Conservation (phyloP, 1,140 invertebrate genomes). For the Euura saliciscinereae region DNA sequence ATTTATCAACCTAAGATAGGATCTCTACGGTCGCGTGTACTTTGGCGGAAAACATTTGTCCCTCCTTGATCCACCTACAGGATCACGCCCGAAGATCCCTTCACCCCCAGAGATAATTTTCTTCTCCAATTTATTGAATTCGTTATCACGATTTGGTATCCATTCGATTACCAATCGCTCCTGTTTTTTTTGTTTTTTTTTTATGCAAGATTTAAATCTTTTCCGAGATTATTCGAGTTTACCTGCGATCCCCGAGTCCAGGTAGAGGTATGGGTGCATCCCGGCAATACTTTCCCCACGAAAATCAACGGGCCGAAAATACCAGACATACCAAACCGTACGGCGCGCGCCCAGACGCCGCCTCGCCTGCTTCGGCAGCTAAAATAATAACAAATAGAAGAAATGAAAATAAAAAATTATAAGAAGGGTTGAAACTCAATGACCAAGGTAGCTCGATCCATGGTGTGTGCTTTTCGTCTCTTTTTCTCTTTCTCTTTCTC, state of each 20-base stretch:
- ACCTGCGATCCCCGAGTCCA: too few species aligned
- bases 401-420: conserved; percentile 21
- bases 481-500: too few species aligned
- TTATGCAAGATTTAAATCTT: too few species aligned
- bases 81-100: too few species aligned
- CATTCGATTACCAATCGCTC: too few species aligned
- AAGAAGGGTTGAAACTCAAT: conserved; percentile 15
- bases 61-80: neutral
- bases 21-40: conserved; percentile 35
- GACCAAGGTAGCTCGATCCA: neutral
- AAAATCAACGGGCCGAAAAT: conserved; percentile 44
- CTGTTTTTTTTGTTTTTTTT: too few species aligned
- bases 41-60: conserved; percentile 5
- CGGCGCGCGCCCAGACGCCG: conserved; percentile 42
- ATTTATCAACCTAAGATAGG: conserved; percentile 58
- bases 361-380: conserved; percentile 41
- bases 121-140: too few species aligned
- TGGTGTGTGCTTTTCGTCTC: too few species aligned
- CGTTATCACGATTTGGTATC: too few species aligned
- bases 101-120: too few species aligned
- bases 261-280: too few species aligned
- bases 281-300: conserved; percentile 42
- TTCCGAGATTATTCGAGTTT: too few species aligned
- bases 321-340: conserved; percentile 53
- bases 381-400: conserved; percentile 46